Percentiles rank a stretch among this genome's conserved stretches.
Conservation (phyloP, 2,113 vertebrate genomes). For the Osmerus mordax region DNA sequence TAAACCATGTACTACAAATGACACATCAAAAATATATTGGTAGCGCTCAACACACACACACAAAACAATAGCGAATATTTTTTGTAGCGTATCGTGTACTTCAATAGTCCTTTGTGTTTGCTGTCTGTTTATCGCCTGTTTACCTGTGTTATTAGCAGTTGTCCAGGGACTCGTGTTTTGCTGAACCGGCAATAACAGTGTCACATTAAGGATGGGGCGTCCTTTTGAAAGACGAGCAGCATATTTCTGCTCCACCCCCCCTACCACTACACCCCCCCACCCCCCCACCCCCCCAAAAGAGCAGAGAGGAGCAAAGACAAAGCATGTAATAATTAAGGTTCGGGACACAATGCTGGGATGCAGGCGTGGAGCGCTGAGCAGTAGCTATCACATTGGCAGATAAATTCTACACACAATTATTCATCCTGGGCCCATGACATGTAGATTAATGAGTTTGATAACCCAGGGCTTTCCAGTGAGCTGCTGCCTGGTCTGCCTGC, state of each 20-base stretch:
- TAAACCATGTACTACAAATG: background rate
- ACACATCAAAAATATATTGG: background rate
- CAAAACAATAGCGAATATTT: conserved; percentile 3
- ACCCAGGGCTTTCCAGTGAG: conserved; percentile 89
- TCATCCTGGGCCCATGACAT: conserved; percentile 97
- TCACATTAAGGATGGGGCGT: conserved; percentile 72
- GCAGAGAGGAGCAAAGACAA: conserved; percentile 81
- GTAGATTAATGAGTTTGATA: conserved; percentile 99
- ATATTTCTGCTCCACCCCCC: conserved; percentile 64
- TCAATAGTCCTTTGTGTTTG: too few relatives aligned
- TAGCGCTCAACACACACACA: background rate
- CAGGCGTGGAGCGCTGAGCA: conserved; percentile 80
- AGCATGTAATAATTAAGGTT: conserved; percentile 90
- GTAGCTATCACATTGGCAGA: conserved; percentile 97
- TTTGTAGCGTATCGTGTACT: too few relatives aligned
- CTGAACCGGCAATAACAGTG: conserved; percentile 45
- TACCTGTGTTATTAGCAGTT: conserved; percentile 9
- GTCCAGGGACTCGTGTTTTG: conserved; percentile 7
- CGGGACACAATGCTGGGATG: conserved; percentile 76
- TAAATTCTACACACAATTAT: conserved; percentile 99
- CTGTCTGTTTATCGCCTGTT: conserved; percentile 30
- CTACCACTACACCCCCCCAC: conserved; percentile 59
- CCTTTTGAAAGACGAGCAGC: conserved; percentile 73
- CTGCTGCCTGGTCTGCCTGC: conserved; percentile 81
- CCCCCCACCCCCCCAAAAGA: conserved; percentile 66